These are phyloP conservation scores for Barbus barbus DNA, from an alignment of 2,113 vertebrate genomes.

Conservation along the genomic window DNA sequence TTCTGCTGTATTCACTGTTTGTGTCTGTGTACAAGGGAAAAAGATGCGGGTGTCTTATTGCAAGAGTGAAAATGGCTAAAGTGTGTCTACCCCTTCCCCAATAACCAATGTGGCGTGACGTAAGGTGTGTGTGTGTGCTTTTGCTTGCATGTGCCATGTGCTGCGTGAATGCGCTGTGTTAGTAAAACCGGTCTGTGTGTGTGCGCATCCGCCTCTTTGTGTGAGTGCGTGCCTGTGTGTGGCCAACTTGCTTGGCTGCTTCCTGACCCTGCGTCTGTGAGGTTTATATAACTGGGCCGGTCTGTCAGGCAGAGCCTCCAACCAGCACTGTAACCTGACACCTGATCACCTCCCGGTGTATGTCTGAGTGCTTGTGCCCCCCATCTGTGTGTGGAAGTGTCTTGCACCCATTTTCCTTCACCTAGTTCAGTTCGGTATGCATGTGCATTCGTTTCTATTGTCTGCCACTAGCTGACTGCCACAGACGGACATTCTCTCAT, in stretches of 20 bases:
- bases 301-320: conserved; percentile 60
- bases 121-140: conserved; percentile 16
- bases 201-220: conserved; percentile 16
- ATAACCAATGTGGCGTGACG: conserved; percentile 19
- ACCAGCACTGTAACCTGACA: conserved; percentile 71
- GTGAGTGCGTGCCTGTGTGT: conserved; percentile 39
- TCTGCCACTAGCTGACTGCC: not conserved
- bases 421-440: not conserved
- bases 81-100: conserved; percentile 30
- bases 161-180: conserved; percentile 6
- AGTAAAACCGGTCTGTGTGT: conserved; percentile 20
- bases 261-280: conserved; percentile 62
- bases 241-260: conserved; percentile 62
- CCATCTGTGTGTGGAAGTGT: conserved; percentile 9
- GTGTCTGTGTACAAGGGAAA: not conserved
- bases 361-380: conserved; percentile 24
- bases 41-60: conserved; percentile 58
- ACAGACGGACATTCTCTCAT: conserved; percentile 20
- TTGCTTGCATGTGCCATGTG: not conserved
- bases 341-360: conserved; percentile 45
- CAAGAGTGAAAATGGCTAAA: conserved; percentile 54
- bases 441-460: conserved; percentile 25
- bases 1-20: no score
- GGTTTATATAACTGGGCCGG: conserved; percentile 69
- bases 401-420: not conserved